phyloP scores from a whole-genome alignment of 2,797 vertebrate genomes.

The Dendrocincla tyrannina region DNA sequence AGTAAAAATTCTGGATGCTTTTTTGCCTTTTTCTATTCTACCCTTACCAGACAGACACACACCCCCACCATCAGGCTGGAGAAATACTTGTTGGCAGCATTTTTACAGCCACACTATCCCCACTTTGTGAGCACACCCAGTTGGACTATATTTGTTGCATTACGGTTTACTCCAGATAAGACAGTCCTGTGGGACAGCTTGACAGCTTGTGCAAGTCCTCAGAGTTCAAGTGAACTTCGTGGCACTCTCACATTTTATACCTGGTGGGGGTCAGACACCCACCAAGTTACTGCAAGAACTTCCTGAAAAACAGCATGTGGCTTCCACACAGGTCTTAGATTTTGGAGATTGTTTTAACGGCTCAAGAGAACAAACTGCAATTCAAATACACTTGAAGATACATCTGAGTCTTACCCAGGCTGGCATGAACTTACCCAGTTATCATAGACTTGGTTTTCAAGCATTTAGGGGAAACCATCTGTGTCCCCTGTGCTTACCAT shows the following conservation, averaged over 20 bases:
- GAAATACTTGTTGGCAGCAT: neutral
- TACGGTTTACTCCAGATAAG: neutral
- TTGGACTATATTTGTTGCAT: neutral
- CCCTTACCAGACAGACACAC: neutral
- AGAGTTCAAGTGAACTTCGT: neutral
- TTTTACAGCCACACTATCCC: neutral
- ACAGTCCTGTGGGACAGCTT: neutral
- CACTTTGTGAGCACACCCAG: neutral
- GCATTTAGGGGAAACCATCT: neutral
- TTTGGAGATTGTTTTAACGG: neutral
- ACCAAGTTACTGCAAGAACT: neutral
- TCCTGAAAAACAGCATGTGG: neutral
- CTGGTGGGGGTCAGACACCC: neutral
- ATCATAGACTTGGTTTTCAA: neutral
- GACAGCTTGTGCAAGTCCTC: neutral
- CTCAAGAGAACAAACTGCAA: neutral
- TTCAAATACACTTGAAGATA: neutral
- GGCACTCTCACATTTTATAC: neutral
- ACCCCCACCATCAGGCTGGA: neutral
- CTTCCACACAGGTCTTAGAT: neutral
- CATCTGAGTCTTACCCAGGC: neutral
- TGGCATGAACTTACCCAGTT: neutral
- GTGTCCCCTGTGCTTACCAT: fast-evolving
- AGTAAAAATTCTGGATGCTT: neutral
- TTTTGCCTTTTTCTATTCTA: neutral